These are phyloP conservation scores for Anolis apletophallus DNA, from an alignment of 2,797 vertebrate genomes.

Conservation along the genomic window DNA sequence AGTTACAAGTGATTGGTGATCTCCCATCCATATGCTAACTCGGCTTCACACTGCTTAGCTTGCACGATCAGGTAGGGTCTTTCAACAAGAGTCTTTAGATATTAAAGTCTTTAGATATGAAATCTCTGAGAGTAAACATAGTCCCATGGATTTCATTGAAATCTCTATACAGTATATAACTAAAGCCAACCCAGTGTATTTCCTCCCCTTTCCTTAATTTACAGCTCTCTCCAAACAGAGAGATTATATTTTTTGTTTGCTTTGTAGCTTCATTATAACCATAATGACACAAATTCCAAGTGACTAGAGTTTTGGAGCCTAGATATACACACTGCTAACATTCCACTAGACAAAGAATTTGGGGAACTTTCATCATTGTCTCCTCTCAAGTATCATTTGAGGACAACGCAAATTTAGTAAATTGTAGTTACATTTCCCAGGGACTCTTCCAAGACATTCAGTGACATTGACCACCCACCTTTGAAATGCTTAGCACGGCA, in stretches of 20 bases:
- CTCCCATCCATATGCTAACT: too few species aligned
- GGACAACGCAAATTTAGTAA: constrained; percentile 1
- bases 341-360: constrained; percentile 1
- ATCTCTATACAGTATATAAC: background rate
- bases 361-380: constrained; percentile 34
- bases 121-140: background rate
- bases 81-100: too few species aligned
- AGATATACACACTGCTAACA: background rate
- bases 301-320: constrained; percentile 9
- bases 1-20: too few species aligned
- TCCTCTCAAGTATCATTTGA: constrained; percentile 4
- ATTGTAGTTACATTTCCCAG: background rate
- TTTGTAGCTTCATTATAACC: constrained; percentile 17
- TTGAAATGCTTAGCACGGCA: constrained; percentile 19
- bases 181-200: background rate
- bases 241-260: constrained; percentile 6
- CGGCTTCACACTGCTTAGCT: too few species aligned
- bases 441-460: background rate
- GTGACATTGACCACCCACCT: background rate
- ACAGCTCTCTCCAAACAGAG: constrained; percentile 23
- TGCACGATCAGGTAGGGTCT: too few species aligned
- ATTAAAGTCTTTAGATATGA: background rate
- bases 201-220: background rate
- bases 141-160: background rate
- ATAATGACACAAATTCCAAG: constrained; percentile 20